A percentile compares a stretch with the other conserved stretches of the same genome.
Conservation (phyloP, 2,888 invertebrate species). For the Lymantria monacha region DNA sequence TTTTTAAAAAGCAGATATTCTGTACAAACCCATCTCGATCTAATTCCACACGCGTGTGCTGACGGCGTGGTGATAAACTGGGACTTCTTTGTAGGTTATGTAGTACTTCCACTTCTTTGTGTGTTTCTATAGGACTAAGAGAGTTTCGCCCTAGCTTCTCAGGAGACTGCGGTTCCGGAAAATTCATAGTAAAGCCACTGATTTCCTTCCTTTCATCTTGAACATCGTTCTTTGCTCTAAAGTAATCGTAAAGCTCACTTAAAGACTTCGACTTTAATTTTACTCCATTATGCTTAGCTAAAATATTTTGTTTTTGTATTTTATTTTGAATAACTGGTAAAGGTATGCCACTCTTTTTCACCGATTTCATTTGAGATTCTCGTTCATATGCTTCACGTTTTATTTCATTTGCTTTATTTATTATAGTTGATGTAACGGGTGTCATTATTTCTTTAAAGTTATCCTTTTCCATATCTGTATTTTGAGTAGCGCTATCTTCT, state of each 20-base stretch:
- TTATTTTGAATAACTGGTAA: constrained; percentile 65
- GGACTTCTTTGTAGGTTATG: constrained; percentile 87
- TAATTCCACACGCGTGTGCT: constrained; percentile 63
- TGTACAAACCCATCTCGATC: constrained; percentile 69
- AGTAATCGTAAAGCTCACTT: constrained; percentile 74
- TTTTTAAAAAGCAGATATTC: neutral
- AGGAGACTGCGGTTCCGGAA: constrained; percentile 61
- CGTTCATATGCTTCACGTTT: constrained; percentile 55
- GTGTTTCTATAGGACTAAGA: constrained; percentile 78
- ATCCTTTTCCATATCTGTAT: constrained; percentile 35
- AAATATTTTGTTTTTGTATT: constrained; percentile 37
- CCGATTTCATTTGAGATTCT: constrained; percentile 39
- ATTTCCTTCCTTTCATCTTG: constrained; percentile 46
- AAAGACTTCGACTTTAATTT: constrained; percentile 76
- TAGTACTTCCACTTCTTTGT: constrained; percentile 85
- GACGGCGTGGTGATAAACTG: constrained; percentile 74
- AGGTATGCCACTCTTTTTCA: constrained; percentile 69
- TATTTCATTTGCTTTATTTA: constrained; percentile 60
- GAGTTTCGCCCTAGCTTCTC: constrained; percentile 49
- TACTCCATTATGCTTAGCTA: constrained; percentile 51
- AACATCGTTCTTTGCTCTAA: constrained; percentile 63
- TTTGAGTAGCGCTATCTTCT: constrained; percentile 60
- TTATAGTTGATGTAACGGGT: constrained; percentile 46
- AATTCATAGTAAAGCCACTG: constrained; percentile 60
- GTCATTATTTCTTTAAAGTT: constrained; percentile 44